Percentiles rank a stretch among this genome's conserved stretches.
phyloP scores from a whole-genome alignment of 2,888 invertebrate genomes.

The Quadroppia sp. region DNA sequence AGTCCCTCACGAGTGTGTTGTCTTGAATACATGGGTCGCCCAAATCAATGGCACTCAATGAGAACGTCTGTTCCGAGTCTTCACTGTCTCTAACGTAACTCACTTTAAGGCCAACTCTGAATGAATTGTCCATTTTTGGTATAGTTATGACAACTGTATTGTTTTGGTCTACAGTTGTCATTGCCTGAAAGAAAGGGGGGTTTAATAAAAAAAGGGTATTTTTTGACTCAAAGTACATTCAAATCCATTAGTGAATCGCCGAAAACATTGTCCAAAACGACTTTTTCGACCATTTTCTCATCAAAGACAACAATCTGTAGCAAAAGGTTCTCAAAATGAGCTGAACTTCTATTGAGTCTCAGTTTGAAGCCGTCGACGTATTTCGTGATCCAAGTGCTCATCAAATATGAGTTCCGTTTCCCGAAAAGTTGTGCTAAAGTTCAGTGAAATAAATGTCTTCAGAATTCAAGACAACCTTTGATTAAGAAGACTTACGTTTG shows the following conservation, averaged over 20 bases:
- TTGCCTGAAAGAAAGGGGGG: not conserved
- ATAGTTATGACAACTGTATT: not conserved
- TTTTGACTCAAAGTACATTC: not conserved
- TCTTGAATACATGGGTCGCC: not conserved
- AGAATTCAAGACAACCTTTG: too few species aligned
- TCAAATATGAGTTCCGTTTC: not conserved
- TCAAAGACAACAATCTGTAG: not conserved
- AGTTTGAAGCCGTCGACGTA: not conserved
- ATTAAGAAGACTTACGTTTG: too few species aligned
- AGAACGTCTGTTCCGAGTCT: not conserved
- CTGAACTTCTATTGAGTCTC: not conserved
- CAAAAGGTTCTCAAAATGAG: not conserved
- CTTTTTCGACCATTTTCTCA: not conserved
- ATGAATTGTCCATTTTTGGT: not conserved
- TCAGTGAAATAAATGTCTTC: not conserved
- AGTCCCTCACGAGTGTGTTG: not conserved
- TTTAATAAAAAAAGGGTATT: too few species aligned
- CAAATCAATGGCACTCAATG: not conserved
- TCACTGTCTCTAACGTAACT: not conserved
- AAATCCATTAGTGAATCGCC: too few species aligned
- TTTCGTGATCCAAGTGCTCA: not conserved
- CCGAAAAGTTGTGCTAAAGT: not conserved
- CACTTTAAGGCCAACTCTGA: not conserved
- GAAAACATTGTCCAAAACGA: not conserved
- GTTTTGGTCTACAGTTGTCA: too few species aligned